phyloP scores from a whole-genome alignment of 1,140 invertebrate genomes.

The Neuroterus valhalla region DNA sequence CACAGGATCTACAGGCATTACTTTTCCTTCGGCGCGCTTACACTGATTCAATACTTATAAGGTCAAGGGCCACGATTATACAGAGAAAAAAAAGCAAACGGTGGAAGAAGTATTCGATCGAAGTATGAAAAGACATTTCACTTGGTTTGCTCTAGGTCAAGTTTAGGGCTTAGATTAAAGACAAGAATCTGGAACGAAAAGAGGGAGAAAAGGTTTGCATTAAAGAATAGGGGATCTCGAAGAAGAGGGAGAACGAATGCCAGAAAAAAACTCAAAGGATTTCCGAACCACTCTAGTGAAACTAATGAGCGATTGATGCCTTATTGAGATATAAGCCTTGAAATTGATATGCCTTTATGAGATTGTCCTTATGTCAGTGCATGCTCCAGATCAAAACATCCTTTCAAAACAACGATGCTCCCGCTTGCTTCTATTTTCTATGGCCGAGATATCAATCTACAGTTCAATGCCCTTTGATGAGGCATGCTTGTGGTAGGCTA shows the following conservation, averaged over 20 bases:
- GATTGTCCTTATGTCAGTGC: no score
- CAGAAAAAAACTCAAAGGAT: not conserved
- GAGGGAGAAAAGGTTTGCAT: conserved; percentile 47
- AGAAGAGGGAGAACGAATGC: conserved; percentile 35
- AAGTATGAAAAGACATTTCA: not conserved
- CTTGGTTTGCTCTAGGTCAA: conserved; percentile 47
- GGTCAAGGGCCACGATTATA: conserved; percentile 36
- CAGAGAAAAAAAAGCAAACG: not conserved
- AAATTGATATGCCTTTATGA: no score
- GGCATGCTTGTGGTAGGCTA: conserved; percentile 33
- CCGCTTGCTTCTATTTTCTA: conserved; percentile 47
- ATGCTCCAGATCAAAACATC: conserved; percentile 35
- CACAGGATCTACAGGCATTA: no score
- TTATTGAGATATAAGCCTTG: conserved; percentile 62
- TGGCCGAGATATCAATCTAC: conserved; percentile 40
- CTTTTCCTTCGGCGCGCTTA: not conserved
- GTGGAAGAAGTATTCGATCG: no score
- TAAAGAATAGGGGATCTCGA: conserved; percentile 26
- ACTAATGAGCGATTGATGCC: conserved; percentile 67
- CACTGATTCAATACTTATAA: conserved; percentile 36
- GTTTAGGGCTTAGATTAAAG: conserved; percentile 37
- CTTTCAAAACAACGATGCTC: conserved; percentile 27
- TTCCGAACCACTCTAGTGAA: conserved; percentile 55
- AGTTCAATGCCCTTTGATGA: conserved; percentile 33
- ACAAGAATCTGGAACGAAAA: conserved; percentile 47